Evolutionary conservation across 1,140 invertebrate species (phyloP).

Genomic region (Forficula auricularia): DNA sequence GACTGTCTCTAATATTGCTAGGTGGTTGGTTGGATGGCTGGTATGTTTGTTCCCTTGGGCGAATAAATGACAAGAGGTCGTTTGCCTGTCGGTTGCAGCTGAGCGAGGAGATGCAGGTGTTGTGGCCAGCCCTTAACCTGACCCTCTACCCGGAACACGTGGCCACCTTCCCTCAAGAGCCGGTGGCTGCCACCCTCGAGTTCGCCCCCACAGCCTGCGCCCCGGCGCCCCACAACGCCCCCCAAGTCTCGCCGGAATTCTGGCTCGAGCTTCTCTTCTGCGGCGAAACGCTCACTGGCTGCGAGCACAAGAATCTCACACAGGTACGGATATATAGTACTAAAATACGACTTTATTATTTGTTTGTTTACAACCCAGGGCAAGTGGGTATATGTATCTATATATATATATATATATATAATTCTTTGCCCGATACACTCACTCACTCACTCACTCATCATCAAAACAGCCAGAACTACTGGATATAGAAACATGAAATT

Average conservation of each 20-base stretch:
- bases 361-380: too few species aligned
- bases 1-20: too few species aligned
- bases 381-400: too few species aligned
- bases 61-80: too few species aligned
- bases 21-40: too few species aligned
- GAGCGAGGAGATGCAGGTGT: slow-evolving; percentile 44
- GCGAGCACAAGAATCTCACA: slow-evolving; percentile 28
- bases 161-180: slow-evolving; percentile 53
- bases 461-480: too few species aligned
- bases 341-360: too few species aligned
- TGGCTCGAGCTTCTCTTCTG: slow-evolving; percentile 60
- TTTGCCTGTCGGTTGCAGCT: not conserved
- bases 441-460: too few species aligned
- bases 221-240: slow-evolving; percentile 27
- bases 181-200: slow-evolving; percentile 48
- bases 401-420: too few species aligned
- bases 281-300: slow-evolving; percentile 37
- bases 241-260: slow-evolving; percentile 43
- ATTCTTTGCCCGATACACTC: too few species aligned
- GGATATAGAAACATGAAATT: too few species aligned
- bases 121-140: slow-evolving; percentile 56
- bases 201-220: slow-evolving; percentile 49
- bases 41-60: too few species aligned
- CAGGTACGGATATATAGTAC: slow-evolving; percentile 21
- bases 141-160: slow-evolving; percentile 50